Evolutionary conservation across 1,140 invertebrate species (phyloP).

Genomic region (Papilio xuthus): DNA sequence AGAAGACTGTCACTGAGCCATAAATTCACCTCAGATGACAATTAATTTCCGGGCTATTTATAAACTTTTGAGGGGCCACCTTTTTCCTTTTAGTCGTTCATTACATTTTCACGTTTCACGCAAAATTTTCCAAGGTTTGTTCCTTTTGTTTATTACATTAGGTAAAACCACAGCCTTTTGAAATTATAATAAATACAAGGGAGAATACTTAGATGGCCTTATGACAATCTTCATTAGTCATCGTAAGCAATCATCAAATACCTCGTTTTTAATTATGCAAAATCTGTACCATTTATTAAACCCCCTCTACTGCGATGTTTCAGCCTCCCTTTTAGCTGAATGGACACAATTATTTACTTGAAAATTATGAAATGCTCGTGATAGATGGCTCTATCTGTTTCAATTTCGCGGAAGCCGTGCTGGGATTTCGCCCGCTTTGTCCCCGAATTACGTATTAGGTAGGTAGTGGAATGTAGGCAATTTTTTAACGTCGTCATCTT

Average conservation of each 20-base stretch:
- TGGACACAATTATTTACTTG: slow-evolving; percentile 66
- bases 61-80: slow-evolving; percentile 27
- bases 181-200: slow-evolving; percentile 57
- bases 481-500: slow-evolving; percentile 30
- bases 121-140: slow-evolving; percentile 21
- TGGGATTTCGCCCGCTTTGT: slow-evolving; percentile 40
- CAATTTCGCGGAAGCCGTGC: slow-evolving; percentile 49
- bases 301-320: slow-evolving; percentile 36
- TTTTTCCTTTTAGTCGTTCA: slow-evolving; percentile 23
- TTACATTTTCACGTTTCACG: slow-evolving; percentile 15
- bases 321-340: slow-evolving; percentile 48
- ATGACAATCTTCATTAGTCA: slow-evolving; percentile 62
- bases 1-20: slow-evolving; percentile 7
- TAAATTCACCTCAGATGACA: slow-evolving; percentile 31
- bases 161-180: slow-evolving; percentile 21
- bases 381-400: slow-evolving; percentile 72
- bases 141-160: slow-evolving; percentile 18
- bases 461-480: slow-evolving; percentile 24
- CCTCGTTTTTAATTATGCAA: slow-evolving; percentile 78
- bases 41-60: slow-evolving; percentile 37
- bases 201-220: slow-evolving; percentile 41
- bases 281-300: slow-evolving; percentile 74
- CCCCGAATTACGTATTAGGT: slow-evolving; percentile 20
- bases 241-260: slow-evolving; percentile 73
- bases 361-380: slow-evolving; percentile 70